Conservation (phyloP, 2,113 vertebrate species). For the Tychaedon coryphoeus region DNA sequence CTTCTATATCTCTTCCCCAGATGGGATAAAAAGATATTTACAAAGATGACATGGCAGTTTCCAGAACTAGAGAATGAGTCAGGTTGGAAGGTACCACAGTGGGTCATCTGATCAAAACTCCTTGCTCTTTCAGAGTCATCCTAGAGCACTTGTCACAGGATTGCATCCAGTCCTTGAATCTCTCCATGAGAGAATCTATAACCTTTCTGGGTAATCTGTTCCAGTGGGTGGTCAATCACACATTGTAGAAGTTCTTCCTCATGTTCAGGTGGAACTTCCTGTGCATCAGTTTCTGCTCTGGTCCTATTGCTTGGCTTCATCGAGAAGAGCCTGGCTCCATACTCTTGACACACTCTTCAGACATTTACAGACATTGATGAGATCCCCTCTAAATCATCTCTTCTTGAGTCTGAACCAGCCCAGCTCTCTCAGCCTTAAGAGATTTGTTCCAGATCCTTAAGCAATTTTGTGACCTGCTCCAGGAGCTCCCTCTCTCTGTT, state of each 20-base stretch:
- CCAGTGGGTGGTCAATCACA: fast-evolving
- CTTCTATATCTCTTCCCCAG: not conserved
- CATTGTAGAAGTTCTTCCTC: not conserved
- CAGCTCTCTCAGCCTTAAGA: too few relatives aligned
- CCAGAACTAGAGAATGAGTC: not conserved
- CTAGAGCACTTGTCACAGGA: not conserved
- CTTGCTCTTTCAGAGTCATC: not conserved
- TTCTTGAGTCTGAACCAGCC: not conserved
- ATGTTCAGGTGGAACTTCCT: not conserved
- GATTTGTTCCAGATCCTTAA: not conserved
- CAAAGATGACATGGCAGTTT: not conserved
- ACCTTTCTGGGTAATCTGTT: not conserved
- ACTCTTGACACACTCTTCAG: not conserved
- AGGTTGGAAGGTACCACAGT: not conserved
- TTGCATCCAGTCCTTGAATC: not conserved
- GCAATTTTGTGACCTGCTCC: not conserved
- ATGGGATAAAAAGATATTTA: not conserved
- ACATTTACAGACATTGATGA: not conserved
- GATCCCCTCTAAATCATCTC: not conserved
- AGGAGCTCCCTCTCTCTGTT: not conserved
- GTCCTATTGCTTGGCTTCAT: not conserved
- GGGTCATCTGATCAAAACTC: not conserved
- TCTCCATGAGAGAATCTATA: not conserved
- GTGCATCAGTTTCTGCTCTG: not conserved
- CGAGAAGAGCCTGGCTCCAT: not conserved